These are phyloP conservation scores for Meloidogyne chitwoodi DNA, from an alignment of 1,140 invertebrate species.

Conservation along the genomic window DNA sequence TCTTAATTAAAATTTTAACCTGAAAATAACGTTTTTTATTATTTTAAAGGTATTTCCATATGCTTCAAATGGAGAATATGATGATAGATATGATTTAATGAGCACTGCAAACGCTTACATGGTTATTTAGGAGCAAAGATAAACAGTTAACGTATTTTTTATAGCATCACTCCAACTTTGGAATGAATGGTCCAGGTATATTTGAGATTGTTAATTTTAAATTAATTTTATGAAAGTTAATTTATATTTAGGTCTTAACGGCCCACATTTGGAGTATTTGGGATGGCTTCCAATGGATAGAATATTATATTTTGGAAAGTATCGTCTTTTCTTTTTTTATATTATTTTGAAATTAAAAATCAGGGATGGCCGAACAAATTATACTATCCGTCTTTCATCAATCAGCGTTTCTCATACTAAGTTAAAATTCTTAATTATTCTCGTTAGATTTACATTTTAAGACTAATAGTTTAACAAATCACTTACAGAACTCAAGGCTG, in stretches of 20 bases:
- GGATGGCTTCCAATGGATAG: slow-evolving; percentile 58
- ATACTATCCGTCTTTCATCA: slow-evolving; percentile 53
- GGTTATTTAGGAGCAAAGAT: background rate
- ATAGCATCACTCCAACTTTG: slow-evolving; percentile 44
- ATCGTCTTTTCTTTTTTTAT: background rate
- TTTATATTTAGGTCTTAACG: slow-evolving; percentile 32
- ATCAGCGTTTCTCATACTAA: slow-evolving; percentile 49
- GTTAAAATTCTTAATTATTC: background rate
- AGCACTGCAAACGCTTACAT: slow-evolving; percentile 59
- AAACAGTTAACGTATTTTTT: background rate
- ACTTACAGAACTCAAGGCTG: slow-evolving; percentile 43
- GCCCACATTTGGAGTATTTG: slow-evolving; percentile 54
- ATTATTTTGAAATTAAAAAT: background rate
- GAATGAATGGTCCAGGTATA: slow-evolving; percentile 56
- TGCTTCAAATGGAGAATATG: slow-evolving; percentile 53
- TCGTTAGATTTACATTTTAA: too few relatives aligned
- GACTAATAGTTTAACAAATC: background rate
- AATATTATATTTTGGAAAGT: slow-evolving; percentile 52
- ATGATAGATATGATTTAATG: slow-evolving; percentile 57
- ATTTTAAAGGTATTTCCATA: slow-evolving; percentile 52
- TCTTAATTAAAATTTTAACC: too few relatives aligned
- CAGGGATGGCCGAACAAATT: slow-evolving; percentile 51
- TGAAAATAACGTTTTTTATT: too few relatives aligned
- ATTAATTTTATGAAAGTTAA: too few relatives aligned
- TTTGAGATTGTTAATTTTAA: too few relatives aligned